A percentile compares a stretch with the other conserved stretches of the same genome.
Evolutionary conservation across 2,113 vertebrate species (phyloP).

Genomic region (rabbit (Oryctolagus cuniculus)): DNA sequence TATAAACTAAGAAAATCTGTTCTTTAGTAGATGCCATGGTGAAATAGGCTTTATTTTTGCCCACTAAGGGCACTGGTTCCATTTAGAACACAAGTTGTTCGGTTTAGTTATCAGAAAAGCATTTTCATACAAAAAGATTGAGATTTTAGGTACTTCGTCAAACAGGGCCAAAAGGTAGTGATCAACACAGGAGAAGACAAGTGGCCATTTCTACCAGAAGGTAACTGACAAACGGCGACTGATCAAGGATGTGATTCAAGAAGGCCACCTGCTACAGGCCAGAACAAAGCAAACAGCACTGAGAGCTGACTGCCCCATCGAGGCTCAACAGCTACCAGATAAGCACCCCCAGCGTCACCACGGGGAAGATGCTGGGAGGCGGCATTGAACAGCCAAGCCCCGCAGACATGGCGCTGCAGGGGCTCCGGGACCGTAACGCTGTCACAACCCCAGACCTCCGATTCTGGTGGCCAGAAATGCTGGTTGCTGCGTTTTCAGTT

Average conservation of each 20-base stretch:
- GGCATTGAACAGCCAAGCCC: background rate
- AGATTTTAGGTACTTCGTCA: background rate
- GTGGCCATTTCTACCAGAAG: background rate
- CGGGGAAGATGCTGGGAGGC: background rate
- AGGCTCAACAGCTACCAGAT: background rate
- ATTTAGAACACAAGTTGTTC: background rate
- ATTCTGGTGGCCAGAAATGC: background rate
- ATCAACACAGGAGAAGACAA: background rate
- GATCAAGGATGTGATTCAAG: background rate
- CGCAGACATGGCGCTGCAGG: background rate
- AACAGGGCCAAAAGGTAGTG: background rate
- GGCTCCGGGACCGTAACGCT: background rate
- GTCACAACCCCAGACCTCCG: background rate
- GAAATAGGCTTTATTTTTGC: conserved; percentile 19
- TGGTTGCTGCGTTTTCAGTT: background rate
- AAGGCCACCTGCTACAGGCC: background rate
- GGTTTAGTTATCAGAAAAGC: background rate
- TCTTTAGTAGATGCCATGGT: background rate
- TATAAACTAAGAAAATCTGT: background rate
- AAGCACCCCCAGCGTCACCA: background rate
- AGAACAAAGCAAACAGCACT: background rate
- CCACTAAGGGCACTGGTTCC: background rate
- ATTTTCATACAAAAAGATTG: background rate
- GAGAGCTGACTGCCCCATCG: background rate
- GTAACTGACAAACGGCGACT: background rate